These are phyloP conservation scores for Drosophila nannoptera DNA, from an alignment of 1,140 invertebrate species.

Conservation along the genomic window DNA sequence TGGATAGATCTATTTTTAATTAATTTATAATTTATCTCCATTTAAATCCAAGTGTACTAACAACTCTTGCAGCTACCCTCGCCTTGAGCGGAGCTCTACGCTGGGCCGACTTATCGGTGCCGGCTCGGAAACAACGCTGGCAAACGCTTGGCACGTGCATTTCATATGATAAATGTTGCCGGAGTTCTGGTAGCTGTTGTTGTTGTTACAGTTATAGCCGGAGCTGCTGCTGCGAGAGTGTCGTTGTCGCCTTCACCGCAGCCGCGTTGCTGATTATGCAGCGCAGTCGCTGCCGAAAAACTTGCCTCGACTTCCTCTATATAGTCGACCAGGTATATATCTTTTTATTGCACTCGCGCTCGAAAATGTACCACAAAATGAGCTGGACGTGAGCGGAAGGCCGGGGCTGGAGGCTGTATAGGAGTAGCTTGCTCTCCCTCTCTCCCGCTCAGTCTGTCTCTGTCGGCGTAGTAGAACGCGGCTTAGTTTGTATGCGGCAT, in stretches of 20 bases:
- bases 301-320: slow-evolving; percentile 62
- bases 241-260: slow-evolving; percentile 53
- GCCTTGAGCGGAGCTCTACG: slow-evolving; percentile 5
- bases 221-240: slow-evolving; percentile 39
- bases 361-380: slow-evolving; percentile 65
- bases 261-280: slow-evolving; percentile 59
- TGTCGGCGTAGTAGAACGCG: not conserved
- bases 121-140: slow-evolving; percentile 58
- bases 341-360: slow-evolving; percentile 70
- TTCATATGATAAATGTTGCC: slow-evolving; percentile 73
- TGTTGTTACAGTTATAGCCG: slow-evolving; percentile 45
- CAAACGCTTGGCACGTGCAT: slow-evolving; percentile 72
- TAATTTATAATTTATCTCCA: too few species aligned
- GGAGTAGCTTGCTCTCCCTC: not conserved
- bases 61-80: slow-evolving; percentile 1
- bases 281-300: slow-evolving; percentile 42
- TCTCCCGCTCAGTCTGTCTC: slow-evolving; percentile 7
- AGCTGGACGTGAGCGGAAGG: slow-evolving; percentile 1
- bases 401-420: not conserved
- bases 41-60: too few species aligned
- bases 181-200: slow-evolving; percentile 44
- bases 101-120: slow-evolving; percentile 39
- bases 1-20: too few species aligned
- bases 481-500: slow-evolving; percentile 64
- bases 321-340: slow-evolving; percentile 50